Conservation (phyloP, 2,113 vertebrate species). For the Neodon shergylaensis region DNA sequence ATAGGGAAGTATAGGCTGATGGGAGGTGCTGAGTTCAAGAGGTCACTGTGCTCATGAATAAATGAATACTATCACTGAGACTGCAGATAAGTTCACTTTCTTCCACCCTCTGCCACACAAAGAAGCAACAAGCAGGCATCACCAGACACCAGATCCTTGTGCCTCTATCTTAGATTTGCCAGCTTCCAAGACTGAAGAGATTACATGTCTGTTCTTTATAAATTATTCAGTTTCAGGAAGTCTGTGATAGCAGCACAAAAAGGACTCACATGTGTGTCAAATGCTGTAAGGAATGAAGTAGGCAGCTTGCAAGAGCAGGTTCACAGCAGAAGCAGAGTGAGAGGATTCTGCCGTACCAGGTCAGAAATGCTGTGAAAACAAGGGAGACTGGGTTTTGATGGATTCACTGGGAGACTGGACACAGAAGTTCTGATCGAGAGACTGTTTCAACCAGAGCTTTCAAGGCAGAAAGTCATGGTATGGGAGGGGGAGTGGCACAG, state of each 20-base stretch:
- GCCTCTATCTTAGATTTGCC: not conserved
- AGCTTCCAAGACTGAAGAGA: not conserved
- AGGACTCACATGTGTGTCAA: not conserved
- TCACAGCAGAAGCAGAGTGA: not conserved
- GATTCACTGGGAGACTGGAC: not conserved
- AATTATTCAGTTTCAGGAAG: not conserved
- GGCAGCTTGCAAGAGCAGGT: not conserved
- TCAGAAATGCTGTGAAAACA: not conserved
- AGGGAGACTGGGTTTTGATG: not conserved
- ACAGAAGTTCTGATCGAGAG: not conserved
- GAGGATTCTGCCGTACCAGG: not conserved
- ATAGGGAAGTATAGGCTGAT: not conserved
- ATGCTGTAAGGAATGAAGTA: not conserved
- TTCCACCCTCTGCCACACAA: not conserved
- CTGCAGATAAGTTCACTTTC: not conserved
- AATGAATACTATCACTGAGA: not conserved
- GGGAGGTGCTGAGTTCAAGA: not conserved
- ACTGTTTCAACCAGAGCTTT: not conserved
- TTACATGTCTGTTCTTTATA: not conserved
- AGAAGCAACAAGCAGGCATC: not conserved
- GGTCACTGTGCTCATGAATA: not conserved
- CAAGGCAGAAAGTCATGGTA: not conserved
- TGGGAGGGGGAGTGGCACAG: no score
- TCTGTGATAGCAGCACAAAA: not conserved
- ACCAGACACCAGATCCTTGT: not conserved